Conservation (phyloP, 2,797 vertebrate genomes). For the Parotocinclus haroldoi region DNA sequence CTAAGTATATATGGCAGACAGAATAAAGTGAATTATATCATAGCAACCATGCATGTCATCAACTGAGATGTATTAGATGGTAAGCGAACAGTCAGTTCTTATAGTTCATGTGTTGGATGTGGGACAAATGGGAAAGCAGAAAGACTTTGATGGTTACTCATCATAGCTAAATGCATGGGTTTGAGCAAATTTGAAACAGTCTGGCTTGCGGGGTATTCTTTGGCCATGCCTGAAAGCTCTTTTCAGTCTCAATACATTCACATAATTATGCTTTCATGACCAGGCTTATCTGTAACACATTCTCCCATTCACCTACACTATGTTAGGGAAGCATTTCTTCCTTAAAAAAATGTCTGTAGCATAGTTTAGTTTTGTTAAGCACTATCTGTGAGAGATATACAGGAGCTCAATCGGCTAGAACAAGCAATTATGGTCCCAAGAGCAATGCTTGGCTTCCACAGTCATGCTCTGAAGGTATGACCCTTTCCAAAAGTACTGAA, state of each 20-base stretch:
- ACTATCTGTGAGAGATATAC: conserved; percentile 64
- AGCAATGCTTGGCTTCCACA: conserved; percentile 56
- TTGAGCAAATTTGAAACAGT: no score
- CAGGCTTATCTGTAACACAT: conserved; percentile 1
- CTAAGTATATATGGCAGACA: no score
- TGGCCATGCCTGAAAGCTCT: no score
- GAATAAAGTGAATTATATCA: no score
- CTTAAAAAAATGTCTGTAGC: conserved; percentile 46
- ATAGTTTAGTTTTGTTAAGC: conserved; percentile 65
- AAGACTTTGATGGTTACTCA: no score
- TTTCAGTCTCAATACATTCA: background rate
- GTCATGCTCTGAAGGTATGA: conserved; percentile 51
- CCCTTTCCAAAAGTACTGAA: conserved; percentile 49
- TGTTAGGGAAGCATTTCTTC: conserved; percentile 8
- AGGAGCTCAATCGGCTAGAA: conserved; percentile 59
- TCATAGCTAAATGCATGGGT: no score
- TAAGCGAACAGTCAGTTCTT: no score
- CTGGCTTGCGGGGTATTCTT: no score
- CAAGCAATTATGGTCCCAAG: conserved; percentile 67
- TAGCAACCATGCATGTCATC: no score
- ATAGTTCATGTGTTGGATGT: no score
- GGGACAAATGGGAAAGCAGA: no score
- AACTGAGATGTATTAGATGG: no score
- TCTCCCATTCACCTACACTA: background rate
- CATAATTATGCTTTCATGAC: conserved; percentile 12